Conservation (phyloP, 2,888 invertebrate species). For the Anaspis maculata region DNA sequence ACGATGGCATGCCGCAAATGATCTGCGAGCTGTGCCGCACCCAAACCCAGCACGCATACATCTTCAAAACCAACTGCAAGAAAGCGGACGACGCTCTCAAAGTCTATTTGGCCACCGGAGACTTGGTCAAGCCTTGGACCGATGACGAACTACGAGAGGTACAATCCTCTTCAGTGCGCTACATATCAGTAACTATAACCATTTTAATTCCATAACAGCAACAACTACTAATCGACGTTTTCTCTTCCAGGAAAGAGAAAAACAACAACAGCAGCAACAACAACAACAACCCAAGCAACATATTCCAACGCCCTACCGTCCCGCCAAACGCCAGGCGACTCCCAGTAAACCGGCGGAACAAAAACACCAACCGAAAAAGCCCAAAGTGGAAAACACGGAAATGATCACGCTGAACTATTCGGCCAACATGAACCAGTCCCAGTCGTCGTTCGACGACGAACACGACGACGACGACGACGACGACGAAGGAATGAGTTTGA, state of each 20-base stretch:
- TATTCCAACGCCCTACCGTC: too few species aligned
- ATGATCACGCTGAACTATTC: conserved; percentile 26
- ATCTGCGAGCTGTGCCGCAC: conserved; percentile 62
- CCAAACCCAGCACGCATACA: conserved; percentile 61
- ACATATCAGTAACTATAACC: neutral
- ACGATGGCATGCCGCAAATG: conserved; percentile 66
- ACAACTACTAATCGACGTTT: too few species aligned
- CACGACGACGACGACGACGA: conserved; percentile 33
- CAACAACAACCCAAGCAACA: too few species aligned
- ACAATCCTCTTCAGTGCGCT: conserved; percentile 24
- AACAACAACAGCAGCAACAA: conserved; percentile 4
- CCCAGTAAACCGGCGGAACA: neutral
- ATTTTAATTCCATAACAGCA: neutral
- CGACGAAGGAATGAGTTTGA: too few species aligned
- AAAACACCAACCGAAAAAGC: neutral
- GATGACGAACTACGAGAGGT: conserved; percentile 35
- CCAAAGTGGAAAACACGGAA: conserved; percentile 17
- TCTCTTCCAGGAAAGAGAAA: too few species aligned
- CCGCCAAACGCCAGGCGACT: neutral
- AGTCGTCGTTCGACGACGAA: conserved; percentile 34
- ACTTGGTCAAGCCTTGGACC: conserved; percentile 33
- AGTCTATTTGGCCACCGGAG: conserved; percentile 58
- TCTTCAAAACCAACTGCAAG: conserved; percentile 68
- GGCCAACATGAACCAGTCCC: neutral
- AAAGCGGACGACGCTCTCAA: conserved; percentile 64